These are phyloP conservation scores for Takifugu flavidus DNA, from an alignment of 2,113 vertebrate genomes.

Conservation along the genomic window DNA sequence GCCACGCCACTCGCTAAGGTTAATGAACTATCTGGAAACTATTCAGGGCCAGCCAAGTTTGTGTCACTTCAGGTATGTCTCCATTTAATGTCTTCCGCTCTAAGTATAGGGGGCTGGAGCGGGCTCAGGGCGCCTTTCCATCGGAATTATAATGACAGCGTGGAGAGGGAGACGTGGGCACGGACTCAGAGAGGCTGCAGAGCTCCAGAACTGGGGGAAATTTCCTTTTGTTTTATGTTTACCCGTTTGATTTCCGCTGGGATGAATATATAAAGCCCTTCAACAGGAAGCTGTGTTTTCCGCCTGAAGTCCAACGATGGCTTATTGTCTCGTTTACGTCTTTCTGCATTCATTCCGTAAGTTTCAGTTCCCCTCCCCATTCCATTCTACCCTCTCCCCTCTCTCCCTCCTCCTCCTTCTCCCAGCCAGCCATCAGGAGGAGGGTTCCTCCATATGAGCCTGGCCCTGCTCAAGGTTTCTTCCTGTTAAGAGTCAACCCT, in stretches of 20 bases:
- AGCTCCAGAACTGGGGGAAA: slow-evolving; percentile 20
- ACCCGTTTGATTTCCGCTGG: neutral
- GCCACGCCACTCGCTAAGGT: slow-evolving; percentile 52
- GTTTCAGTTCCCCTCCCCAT: no score
- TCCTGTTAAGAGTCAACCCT: no score
- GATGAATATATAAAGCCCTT: neutral
- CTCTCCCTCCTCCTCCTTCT: no score
- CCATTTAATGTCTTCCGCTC: slow-evolving; percentile 62
- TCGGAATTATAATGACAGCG: slow-evolving; percentile 55
- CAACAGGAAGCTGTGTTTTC: neutral
- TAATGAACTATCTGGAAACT: slow-evolving; percentile 75
- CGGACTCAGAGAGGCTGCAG: slow-evolving; percentile 37
- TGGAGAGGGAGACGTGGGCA: slow-evolving; percentile 40
- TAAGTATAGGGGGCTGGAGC: slow-evolving; percentile 62
- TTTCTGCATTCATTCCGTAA: no score
- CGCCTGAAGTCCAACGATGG: no score
- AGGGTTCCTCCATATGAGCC: no score
- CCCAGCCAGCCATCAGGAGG: no score
- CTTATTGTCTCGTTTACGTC: no score
- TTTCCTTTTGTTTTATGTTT: slow-evolving; percentile 3
- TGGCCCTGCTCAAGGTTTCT: no score
- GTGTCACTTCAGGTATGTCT: slow-evolving; percentile 75
- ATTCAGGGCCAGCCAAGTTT: slow-evolving; percentile 67
- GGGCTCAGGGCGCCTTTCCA: slow-evolving; percentile 40
- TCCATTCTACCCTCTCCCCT: no score